These are phyloP conservation scores for Temnothorax unifasciatus DNA, from an alignment of 2,888 invertebrate genomes.

Conservation along the genomic window DNA sequence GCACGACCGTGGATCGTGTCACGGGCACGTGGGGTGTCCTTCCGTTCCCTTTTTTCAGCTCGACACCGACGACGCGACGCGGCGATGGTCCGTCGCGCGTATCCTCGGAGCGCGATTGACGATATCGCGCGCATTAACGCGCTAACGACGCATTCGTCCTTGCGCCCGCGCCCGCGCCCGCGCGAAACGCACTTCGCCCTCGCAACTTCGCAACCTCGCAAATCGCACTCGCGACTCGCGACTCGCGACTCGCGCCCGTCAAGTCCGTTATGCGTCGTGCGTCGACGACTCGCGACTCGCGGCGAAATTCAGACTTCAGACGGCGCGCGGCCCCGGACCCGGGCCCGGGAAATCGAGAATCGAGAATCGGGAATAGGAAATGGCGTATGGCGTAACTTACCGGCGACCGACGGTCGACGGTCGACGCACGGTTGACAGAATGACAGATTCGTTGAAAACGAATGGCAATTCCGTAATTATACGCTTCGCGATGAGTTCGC, in stretches of 20 bases:
- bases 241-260: not conserved
- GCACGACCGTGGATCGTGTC: not conserved
- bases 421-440: not conserved
- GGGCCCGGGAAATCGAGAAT: too few species aligned
- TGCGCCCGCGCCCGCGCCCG: not conserved
- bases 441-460: not conserved
- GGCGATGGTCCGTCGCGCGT: not conserved
- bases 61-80: not conserved
- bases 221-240: too few species aligned
- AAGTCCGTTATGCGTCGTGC: not conserved
- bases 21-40: not conserved
- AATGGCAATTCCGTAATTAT: not conserved
- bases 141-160: not conserved
- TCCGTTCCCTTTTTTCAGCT: not conserved
- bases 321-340: not conserved
- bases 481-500: conserved; percentile 59
- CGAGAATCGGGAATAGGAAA: too few species aligned
- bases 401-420: not conserved
- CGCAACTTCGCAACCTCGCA: too few species aligned
- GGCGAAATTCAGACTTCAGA: conserved; percentile 6
- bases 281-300: not conserved
- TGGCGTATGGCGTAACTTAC: not conserved
- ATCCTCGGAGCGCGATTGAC: not conserved
- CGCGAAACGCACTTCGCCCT: not conserved
- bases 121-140: not conserved